Conservation (phyloP, 1,140 invertebrate species). For the Papilio polytes region DNA sequence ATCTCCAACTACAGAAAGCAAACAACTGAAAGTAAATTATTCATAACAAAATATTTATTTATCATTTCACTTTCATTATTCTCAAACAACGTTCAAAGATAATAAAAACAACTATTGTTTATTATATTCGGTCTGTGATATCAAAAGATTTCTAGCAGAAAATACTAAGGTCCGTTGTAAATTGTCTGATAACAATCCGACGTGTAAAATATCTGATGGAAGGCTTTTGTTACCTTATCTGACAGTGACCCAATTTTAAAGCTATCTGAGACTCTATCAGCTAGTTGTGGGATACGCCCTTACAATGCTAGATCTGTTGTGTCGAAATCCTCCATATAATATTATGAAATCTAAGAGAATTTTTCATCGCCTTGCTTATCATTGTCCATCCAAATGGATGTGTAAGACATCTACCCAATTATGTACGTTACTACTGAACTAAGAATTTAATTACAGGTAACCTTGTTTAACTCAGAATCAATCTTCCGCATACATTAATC, state of each 20-base stretch:
- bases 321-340: too few relatives aligned
- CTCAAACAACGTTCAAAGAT: conserved; percentile 8
- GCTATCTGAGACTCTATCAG: too few relatives aligned
- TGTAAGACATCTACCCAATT: too few relatives aligned
- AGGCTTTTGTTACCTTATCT: too few relatives aligned
- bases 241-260: too few relatives aligned
- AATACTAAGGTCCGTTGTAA: background rate
- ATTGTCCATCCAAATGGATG: too few relatives aligned
- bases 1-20: conserved; percentile 4
- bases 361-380: too few relatives aligned
- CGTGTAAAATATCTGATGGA: too few relatives aligned
- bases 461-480: background rate
- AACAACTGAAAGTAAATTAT: conserved; percentile 22
- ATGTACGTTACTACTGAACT: background rate
- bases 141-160: conserved; percentile 3
- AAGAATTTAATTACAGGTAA: background rate
- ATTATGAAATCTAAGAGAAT: background rate
- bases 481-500: conserved; percentile 25
- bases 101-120: conserved; percentile 21
- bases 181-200: too few relatives aligned
- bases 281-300: too few relatives aligned
- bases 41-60: conserved; percentile 10
- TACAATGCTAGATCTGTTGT: too few relatives aligned
- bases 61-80: background rate
- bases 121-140: conserved; percentile 3